Base-by-base conservation (phyloP, 2,797 vertebrate species). In the Periparus ater region DNA sequence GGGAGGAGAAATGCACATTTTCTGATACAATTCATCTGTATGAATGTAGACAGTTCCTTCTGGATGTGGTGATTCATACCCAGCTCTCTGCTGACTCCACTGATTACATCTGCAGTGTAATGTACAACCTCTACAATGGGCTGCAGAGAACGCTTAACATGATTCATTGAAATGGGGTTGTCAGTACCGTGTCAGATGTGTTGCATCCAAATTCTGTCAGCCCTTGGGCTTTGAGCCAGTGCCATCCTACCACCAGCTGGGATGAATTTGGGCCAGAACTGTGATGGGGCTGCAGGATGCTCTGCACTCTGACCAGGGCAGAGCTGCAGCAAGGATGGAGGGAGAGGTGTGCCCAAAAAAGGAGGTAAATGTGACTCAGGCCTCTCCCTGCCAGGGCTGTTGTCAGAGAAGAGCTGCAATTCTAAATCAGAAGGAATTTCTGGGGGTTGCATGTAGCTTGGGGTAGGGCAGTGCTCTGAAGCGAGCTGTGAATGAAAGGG, bases 151-250 rank as follows among this genome's bases (percentile, higher is more conserved):
- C 2, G 15, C 44, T 91, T 89, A 88, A 84, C 1, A 1, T 83
- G 79, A 94, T 93, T 95, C 82, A 96, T 91, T 89, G 76, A 72
- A 57, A 88, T 58, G 50, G 27, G 47, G 13, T 32, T 93, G 85
- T 93, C 93, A 95, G 47, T 79, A 86, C 51, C 48, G 4, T 32
- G 38, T 89, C 79, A 88, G 82, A 88, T 68, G 58, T 58, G n/a
- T 55, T 62, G 48, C 55, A 84, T 88, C 48, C 70, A 84, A 73
- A 88, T 75, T 62, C 70, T 91, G 50, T 86, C 83, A 91, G 83
- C 45, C 54, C 38, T 62, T 93, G 79, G 89, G 65, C 82, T 84
- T 54, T 2, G 6, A 85, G 82, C 76, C 91, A 91, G 58, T 86
- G 83, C 88, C 91, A 92, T 88, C 58, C 73, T 63, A 72, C 65